Evolutionary conservation across 2,888 invertebrate species (phyloP).

Genomic region (Eupithecia pulchellata): DNA sequence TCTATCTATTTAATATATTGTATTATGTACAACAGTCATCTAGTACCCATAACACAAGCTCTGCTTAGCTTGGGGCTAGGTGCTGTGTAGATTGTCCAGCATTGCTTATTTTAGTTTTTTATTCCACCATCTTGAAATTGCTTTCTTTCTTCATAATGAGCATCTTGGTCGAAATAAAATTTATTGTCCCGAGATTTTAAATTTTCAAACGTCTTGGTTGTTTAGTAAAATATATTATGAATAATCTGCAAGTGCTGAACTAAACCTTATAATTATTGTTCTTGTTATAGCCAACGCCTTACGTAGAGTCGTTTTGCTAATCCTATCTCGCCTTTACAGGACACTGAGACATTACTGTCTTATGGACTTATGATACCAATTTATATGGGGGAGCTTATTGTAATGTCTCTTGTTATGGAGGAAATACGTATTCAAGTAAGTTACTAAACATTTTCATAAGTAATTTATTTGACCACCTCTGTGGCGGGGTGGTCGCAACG

Average conservation of each 20-base stretch:
- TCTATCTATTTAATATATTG: too few species aligned
- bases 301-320: conserved; percentile 1
- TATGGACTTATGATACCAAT: conserved; percentile 51
- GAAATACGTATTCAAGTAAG: conserved; percentile 50
- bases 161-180: not conserved
- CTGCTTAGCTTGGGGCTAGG: too few species aligned
- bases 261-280: conserved; percentile 1
- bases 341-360: conserved; percentile 45
- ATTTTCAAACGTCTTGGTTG: not conserved
- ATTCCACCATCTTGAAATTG: not conserved
- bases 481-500: too few species aligned
- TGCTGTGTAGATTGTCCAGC: too few species aligned
- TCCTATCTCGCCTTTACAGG: conserved; percentile 38
- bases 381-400: conserved; percentile 49
- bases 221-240: not conserved
- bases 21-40: too few species aligned
- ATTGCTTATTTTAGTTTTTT: too few species aligned
- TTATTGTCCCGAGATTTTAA: not conserved
- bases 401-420: conserved; percentile 55
- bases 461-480: too few species aligned
- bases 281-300: not conserved
- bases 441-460: not conserved
- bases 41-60: too few species aligned
- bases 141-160: not conserved
- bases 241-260: not conserved